Percentiles rank a stretch among this genome's conserved stretches.
phyloP scores from a whole-genome alignment of 2,888 invertebrate genomes.

The Synanthedon andrenaeformis region DNA sequence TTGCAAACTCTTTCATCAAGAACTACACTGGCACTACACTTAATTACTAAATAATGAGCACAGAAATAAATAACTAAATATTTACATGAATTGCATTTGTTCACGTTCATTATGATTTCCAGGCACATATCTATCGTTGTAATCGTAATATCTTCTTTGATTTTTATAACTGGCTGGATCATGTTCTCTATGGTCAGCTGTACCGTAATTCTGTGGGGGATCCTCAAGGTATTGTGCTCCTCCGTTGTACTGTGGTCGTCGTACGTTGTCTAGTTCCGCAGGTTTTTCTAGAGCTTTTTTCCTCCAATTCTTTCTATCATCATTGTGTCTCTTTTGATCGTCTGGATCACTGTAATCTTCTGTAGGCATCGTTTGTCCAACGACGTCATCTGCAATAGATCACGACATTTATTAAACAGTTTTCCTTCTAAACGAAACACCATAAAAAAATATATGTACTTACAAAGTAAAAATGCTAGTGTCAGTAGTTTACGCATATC shows the following conservation, averaged over 20 bases:
- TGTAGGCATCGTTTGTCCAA: conserved; percentile 30
- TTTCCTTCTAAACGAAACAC: too few relatives aligned
- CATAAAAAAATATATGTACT: conserved; percentile 16
- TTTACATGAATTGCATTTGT: conserved; percentile 20
- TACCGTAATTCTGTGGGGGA: conserved; percentile 14
- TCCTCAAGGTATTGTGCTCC: conserved; percentile 36
- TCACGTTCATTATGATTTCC: conserved; percentile 18
- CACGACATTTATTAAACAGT: too few relatives aligned
- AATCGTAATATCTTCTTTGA: conserved; percentile 30
- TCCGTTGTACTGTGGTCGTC: conserved; percentile 29
- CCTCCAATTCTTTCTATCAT: conserved; percentile 52
- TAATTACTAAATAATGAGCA: background rate
- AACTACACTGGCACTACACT: background rate
- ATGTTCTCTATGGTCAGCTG: conserved; percentile 27
- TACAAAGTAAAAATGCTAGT: conserved; percentile 52
- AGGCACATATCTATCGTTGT: conserved; percentile 14
- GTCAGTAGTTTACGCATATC: conserved; percentile 50
- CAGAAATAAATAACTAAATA: background rate
- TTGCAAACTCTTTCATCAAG: too few relatives aligned
- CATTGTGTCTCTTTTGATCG: conserved; percentile 23
- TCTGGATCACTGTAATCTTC: conserved; percentile 49
- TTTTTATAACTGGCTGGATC: conserved; percentile 25
- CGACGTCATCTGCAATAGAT: conserved; percentile 44
- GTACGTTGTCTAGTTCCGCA: conserved; percentile 29
- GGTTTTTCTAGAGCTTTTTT: conserved; percentile 40